Evolutionary conservation across 2,888 invertebrate species (phyloP).

Genomic region (Myathropa florea): DNA sequence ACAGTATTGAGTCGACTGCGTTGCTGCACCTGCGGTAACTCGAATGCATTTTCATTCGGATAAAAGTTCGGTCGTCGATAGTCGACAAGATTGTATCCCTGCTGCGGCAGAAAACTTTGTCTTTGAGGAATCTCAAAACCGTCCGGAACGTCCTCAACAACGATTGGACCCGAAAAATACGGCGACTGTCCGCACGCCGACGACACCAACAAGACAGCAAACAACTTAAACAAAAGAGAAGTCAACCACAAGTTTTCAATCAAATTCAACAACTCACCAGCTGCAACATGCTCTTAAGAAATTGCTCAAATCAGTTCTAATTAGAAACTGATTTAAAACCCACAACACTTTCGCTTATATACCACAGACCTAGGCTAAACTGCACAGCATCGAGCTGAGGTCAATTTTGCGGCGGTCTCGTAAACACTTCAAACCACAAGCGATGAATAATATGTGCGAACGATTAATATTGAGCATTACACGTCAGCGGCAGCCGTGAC

Average conservation of each 20-base stretch:
- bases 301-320: slow-evolving; percentile 46
- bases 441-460: slow-evolving; percentile 48
- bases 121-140: slow-evolving; percentile 4
- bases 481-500: slow-evolving; percentile 35
- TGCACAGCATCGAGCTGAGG: slow-evolving; percentile 10
- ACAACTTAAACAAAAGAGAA: slow-evolving; percentile 22
- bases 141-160: slow-evolving; percentile 48
- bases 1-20: neutral
- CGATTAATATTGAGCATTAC: slow-evolving; percentile 59
- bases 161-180: slow-evolving; percentile 50
- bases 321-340: slow-evolving; percentile 39
- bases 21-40: slow-evolving; percentile 5
- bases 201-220: slow-evolving; percentile 1
- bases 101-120: neutral
- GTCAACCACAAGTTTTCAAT: neutral
- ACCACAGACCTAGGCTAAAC: neutral
- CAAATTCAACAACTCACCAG: slow-evolving; percentile 36
- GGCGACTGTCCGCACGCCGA: slow-evolving; percentile 16
- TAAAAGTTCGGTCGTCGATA: slow-evolving; percentile 8
- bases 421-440: slow-evolving; percentile 42
- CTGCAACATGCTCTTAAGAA: slow-evolving; percentile 37
- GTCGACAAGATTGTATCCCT: neutral
- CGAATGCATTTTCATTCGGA: slow-evolving; percentile 16
- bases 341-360: slow-evolving; percentile 48
- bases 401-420: slow-evolving; percentile 29